Evolutionary conservation across 2,888 invertebrate species (phyloP).

Genomic region (Athrips mouffetella): DNA sequence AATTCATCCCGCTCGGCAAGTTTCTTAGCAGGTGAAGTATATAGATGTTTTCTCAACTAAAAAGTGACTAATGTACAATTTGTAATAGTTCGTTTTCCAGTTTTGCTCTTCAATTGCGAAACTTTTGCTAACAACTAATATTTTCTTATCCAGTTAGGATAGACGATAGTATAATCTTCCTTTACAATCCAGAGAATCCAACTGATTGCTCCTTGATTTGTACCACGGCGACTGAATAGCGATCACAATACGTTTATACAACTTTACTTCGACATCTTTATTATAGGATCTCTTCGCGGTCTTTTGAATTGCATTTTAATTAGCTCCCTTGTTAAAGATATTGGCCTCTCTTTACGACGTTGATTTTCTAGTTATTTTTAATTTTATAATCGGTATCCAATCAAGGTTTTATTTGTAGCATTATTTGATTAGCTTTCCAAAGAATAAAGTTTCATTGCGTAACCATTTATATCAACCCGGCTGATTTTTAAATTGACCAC

Average conservation of each 20-base stretch:
- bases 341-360: slow-evolving; percentile 48
- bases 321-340: slow-evolving; percentile 60
- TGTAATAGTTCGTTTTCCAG: too few relatives aligned
- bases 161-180: too few relatives aligned
- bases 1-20: too few relatives aligned
- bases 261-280: slow-evolving; percentile 51
- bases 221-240: slow-evolving; percentile 26
- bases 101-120: too few relatives aligned
- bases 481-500: neutral
- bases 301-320: slow-evolving; percentile 60
- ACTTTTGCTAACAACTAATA: too few relatives aligned
- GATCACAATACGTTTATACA: slow-evolving; percentile 46
- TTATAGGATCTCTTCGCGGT: slow-evolving; percentile 46
- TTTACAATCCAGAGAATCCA: slow-evolving; percentile 6
- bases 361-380: neutral
- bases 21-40: too few relatives aligned
- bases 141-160: too few relatives aligned
- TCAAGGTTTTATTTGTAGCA: slow-evolving; percentile 22
- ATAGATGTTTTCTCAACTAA: too few relatives aligned
- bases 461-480: neutral
- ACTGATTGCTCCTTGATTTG: slow-evolving; percentile 30
- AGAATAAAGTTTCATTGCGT: neutral
- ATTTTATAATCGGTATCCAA: slow-evolving; percentile 27
- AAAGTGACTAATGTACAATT: too few relatives aligned
- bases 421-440: slow-evolving; percentile 21